phyloP scores from a whole-genome alignment of 2,888 invertebrate species.

The Pristionchus fissidentatus region DNA sequence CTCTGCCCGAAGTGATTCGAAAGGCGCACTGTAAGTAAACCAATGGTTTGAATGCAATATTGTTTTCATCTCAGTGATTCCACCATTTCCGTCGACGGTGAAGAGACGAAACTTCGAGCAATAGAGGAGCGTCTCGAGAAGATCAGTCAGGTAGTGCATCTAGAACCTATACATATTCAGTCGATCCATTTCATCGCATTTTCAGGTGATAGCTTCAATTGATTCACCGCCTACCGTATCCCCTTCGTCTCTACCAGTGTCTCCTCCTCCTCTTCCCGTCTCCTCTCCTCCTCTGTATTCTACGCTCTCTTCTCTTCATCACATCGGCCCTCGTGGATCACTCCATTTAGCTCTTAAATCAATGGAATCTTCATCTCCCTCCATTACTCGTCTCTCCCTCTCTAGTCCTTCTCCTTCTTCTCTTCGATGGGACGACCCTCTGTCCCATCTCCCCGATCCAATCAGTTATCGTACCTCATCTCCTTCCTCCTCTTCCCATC shows the following conservation, averaged over 20 bases:
- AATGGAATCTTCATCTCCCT: slow-evolving; percentile 20
- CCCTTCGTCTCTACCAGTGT: slow-evolving; percentile 9
- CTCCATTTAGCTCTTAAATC: slow-evolving; percentile 14
- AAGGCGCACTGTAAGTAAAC: slow-evolving; percentile 17
- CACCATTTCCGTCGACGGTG: not conserved
- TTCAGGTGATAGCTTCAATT: slow-evolving; percentile 33
- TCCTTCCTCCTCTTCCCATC: not conserved
- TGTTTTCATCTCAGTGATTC: not conserved
- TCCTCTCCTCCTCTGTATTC: slow-evolving; percentile 37
- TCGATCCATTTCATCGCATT: not conserved
- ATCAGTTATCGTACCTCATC: not conserved
- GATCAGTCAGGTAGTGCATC: slow-evolving; percentile 51
- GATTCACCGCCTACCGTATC: slow-evolving; percentile 43
- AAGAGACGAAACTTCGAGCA: slow-evolving; percentile 51
- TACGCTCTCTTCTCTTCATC: slow-evolving; percentile 25
- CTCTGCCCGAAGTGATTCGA: slow-evolving; percentile 38
- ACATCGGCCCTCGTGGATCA: slow-evolving; percentile 39
- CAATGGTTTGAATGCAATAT: not conserved
- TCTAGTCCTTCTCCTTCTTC: slow-evolving; percentile 21
- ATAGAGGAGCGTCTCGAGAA: slow-evolving; percentile 55
- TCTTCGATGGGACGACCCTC: slow-evolving; percentile 16
- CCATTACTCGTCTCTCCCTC: slow-evolving; percentile 27
- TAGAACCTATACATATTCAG: not conserved
- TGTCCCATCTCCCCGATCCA: slow-evolving; percentile 24
- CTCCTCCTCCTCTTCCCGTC: slow-evolving; percentile 39